Evolutionary conservation across 30 jellyfish, hydroid and myxozoan species (phyloP).

Genomic region (Hydractinia echinata): DNA sequence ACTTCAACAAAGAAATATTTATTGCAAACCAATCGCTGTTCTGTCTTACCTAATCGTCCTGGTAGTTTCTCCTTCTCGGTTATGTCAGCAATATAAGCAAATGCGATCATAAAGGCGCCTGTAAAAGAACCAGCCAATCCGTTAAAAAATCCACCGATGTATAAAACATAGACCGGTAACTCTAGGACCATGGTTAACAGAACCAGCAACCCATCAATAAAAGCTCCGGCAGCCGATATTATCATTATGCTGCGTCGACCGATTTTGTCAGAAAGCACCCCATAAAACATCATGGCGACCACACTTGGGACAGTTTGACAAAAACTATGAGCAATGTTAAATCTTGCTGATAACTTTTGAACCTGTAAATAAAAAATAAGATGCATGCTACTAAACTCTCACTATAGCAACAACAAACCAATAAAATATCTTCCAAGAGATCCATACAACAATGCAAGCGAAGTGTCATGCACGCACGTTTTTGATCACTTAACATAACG

Average conservation of each 20-base stretch:
- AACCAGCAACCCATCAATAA: conserved; percentile 31
- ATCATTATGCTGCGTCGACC: conserved; percentile 71
- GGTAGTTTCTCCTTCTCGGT: conserved; percentile 54
- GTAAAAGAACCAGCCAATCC: conserved; percentile 78
- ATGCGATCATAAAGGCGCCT: conserved; percentile 43
- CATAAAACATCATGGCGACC: conserved; percentile 46
- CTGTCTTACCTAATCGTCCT: conserved; percentile 45
- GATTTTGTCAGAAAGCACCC: conserved; percentile 70
- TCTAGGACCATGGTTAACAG: conserved; percentile 42
- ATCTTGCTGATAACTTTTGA: conserved; percentile 33
- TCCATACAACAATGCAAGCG: no score
- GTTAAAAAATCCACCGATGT: conserved; percentile 50
- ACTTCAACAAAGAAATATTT: no score
- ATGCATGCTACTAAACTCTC: no score
- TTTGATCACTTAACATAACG: no score
- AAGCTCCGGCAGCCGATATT: conserved; percentile 30
- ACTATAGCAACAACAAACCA: no score
- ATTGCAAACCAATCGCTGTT: no score
- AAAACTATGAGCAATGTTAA: conserved; percentile 41
- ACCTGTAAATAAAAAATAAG: neutral
- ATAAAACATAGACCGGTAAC: conserved; percentile 48
- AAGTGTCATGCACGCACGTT: no score
- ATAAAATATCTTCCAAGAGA: no score
- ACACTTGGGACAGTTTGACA: conserved; percentile 61
- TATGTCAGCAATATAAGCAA: conserved; percentile 72